Base-by-base conservation (phyloP, 2,888 invertebrate genomes). In the Ophion ellenae region DNA sequence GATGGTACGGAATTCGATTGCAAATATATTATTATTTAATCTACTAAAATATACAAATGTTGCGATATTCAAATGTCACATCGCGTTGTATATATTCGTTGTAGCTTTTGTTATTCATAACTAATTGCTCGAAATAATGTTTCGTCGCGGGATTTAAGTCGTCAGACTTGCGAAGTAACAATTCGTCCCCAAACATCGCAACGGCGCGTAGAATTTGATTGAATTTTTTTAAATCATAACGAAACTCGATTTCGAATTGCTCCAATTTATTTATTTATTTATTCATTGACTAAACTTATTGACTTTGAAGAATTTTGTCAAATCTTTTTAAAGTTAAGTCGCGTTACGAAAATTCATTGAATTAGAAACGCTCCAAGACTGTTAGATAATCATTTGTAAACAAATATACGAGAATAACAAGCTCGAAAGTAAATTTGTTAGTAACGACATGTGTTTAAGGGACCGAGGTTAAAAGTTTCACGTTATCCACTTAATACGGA, bases 31-130 rank as follows among this genome's bases (percentile, higher is more conserved):
- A 76, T 67, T 86, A 77, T 63, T 63, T 78, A 83, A 73, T 73
- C 74, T 66, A 53, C 14, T 17, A 53, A 0, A 14, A 53, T 5
- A 53, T 2, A 17, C 17, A 17, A 53, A 17, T 53, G 53, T 53
- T 53, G 4, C 53, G 53, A 53, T 53, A 53, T 85, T 86, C 64
- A 76, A 36, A 71, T 20, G 24, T 66, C 61, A 69, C 47, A 76
- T 80, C 74, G 69, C 81, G 83, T 84, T 87, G 86, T 86, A 87
- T 45, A 87, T 86, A 87, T 87, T 85, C 82, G 83, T 86, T 87
- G 74, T 86, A 85, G 81, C 67, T 78, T 80, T 84, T 81, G 71
- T 85, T 76, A 59, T 86, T 81, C 14, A 20, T 74, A 47, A 36
- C 53, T 28, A 57, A 77, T 63, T 3, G 45, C 32, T 59, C 24